Percentiles rank a stretch among this genome's conserved stretches.
phyloP scores from a whole-genome alignment of 2,888 invertebrate species.

The Elysia crispata region DNA sequence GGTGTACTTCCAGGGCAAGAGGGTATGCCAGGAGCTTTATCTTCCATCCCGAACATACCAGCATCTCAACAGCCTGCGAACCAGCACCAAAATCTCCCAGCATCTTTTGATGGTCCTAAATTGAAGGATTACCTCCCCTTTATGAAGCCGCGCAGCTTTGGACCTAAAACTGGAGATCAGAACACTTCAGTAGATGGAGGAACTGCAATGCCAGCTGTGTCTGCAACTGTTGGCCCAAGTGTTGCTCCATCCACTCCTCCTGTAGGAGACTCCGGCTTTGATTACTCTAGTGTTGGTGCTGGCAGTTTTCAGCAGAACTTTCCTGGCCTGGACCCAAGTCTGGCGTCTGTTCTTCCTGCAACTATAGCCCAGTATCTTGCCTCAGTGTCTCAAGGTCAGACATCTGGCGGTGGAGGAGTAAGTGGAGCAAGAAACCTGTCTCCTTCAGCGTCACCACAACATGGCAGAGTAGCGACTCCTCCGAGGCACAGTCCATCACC shows the following conservation, averaged over 20 bases:
- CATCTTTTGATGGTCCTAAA: constrained; percentile 81
- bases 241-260: constrained; percentile 27
- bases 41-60: not conserved
- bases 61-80: not conserved
- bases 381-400: constrained; percentile 24
- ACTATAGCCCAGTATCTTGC: constrained; percentile 47
- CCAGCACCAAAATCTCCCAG: constrained; percentile 48
- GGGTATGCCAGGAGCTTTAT: not conserved
- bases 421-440: too few species aligned
- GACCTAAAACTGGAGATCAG: constrained; percentile 57
- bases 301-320: constrained; percentile 11
- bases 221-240: not conserved
- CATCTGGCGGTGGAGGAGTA: not conserved
- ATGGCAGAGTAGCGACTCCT: not conserved
- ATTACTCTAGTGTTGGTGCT: constrained; percentile 18
- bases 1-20: not conserved
- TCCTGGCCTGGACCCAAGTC: constrained; percentile 42
- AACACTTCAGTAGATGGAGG: constrained; percentile 44
- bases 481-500: constrained; percentile 30
- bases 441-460: constrained; percentile 31
- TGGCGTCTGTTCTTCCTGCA: constrained; percentile 45
- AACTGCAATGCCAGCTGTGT: constrained; percentile 42
- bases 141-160: constrained; percentile 81
- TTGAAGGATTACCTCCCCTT: constrained; percentile 92
- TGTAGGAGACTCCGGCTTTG: not conserved